Evolutionary conservation across 1,140 invertebrate genomes (phyloP).

Genomic region (Drosophila leontia): DNA sequence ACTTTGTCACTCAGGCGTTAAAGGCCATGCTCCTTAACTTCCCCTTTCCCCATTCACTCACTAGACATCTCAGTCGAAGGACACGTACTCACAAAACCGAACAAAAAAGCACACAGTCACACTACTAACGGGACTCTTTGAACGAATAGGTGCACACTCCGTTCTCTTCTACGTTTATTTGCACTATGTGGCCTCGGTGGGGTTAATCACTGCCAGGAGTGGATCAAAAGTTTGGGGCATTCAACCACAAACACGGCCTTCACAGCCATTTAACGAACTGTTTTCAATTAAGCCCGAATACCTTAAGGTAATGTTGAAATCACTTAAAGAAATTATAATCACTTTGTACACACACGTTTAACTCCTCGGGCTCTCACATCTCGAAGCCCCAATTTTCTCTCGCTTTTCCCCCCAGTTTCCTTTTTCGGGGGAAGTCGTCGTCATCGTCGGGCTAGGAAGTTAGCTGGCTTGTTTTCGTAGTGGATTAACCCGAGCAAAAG

Average conservation of each 20-base stretch:
- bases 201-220: conserved; percentile 64
- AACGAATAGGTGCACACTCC: not conserved
- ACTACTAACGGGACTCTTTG: conserved; percentile 3
- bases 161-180: not conserved
- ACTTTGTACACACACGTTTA: conserved; percentile 80
- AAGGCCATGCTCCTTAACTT: not conserved
- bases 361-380: conserved; percentile 55
- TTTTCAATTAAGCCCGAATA: conserved; percentile 77
- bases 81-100: conserved; percentile 1
- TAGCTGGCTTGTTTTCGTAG: conserved; percentile 67
- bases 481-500: conserved; percentile 76
- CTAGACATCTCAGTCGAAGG: not conserved
- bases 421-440: not conserved
- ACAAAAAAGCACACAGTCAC: conserved; percentile 2
- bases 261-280: conserved; percentile 74
- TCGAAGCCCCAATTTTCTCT: not conserved
- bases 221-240: conserved; percentile 57
- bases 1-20: conserved; percentile 14
- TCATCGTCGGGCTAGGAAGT: conserved; percentile 6
- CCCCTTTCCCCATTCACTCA: not conserved
- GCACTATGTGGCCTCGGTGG: conserved; percentile 3
- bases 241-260: conserved; percentile 60
- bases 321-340: conserved; percentile 83
- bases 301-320: conserved; percentile 79
- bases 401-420: not conserved